Conservation (phyloP, 2,113 vertebrate species). For the Crotalus helleri region DNA sequence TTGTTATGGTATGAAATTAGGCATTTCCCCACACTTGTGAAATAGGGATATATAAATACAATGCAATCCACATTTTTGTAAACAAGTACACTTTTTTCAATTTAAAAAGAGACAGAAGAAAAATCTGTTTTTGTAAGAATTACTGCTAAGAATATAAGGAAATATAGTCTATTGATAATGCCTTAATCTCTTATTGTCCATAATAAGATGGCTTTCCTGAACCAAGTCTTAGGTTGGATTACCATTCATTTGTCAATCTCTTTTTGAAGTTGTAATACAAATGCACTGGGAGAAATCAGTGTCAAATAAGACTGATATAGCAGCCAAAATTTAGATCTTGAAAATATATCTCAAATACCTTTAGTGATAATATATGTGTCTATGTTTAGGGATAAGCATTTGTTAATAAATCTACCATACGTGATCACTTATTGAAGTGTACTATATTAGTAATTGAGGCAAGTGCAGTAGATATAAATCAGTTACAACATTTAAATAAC, state of each 20-base stretch:
- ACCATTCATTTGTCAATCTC: neutral
- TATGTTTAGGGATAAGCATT: neutral
- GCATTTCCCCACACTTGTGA: neutral
- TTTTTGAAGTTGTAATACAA: neutral
- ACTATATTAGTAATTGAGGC: neutral
- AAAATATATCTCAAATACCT: neutral
- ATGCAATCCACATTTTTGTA: neutral
- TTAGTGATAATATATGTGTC: neutral
- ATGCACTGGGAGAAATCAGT: neutral
- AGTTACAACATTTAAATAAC: neutral
- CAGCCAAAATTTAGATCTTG: neutral
- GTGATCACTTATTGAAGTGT: neutral
- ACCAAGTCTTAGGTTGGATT: neutral
- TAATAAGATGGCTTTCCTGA: neutral
- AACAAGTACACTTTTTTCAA: neutral
- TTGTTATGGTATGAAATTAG: neutral
- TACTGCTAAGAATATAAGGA: neutral
- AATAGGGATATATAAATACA: neutral
- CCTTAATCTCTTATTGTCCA: neutral
- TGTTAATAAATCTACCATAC: neutral
- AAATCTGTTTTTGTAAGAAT: neutral
- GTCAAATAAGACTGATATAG: neutral
- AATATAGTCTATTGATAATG: neutral
- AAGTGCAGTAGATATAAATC: slow-evolving; percentile 7
- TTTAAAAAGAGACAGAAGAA: neutral